A percentile compares a stretch with the other conserved stretches of the same genome.
Evolutionary conservation across 2,113 vertebrate species (phyloP).

Genomic region (Leptobrachium leishanense): DNA sequence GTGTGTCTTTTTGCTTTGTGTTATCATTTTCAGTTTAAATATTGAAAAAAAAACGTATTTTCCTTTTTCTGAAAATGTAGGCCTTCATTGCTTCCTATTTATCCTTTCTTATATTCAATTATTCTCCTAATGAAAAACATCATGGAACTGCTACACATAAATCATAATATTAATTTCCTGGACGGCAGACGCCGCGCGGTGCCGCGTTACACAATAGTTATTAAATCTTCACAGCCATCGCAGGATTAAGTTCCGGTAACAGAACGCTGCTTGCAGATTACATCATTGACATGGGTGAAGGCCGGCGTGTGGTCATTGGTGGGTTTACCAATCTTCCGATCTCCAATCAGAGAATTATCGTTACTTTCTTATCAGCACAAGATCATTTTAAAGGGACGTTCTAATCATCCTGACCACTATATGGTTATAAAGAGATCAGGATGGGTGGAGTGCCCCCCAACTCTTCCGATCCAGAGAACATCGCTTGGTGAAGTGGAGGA

Average conservation of each 20-base stretch:
- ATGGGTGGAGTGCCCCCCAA: no score
- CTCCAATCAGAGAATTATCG: background rate
- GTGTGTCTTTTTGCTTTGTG: no score
- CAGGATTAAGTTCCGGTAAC: constrained; percentile 9
- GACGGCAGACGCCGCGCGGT: background rate
- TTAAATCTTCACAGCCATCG: constrained; percentile 33
- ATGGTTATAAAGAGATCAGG: no score
- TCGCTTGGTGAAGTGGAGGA: no score
- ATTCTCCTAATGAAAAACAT: constrained; percentile 27
- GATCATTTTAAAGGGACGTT: no score
- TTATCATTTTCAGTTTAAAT: no score
- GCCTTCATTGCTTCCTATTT: constrained; percentile 1
- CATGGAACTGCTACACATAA: constrained; percentile 22
- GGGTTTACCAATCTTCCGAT: background rate
- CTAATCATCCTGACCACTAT: no score
- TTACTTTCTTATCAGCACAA: no score
- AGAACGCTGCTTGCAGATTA: constrained; percentile 17
- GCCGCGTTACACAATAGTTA: constrained; percentile 16
- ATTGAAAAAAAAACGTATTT: no score
- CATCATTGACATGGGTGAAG: background rate
- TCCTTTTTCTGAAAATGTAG: no score
- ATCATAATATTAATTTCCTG: constrained; percentile 37
- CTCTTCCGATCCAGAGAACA: no score
- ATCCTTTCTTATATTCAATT: constrained; percentile 14
- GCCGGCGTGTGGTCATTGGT: background rate